Conservation (phyloP, 2,888 invertebrate genomes). For the Zaprionus bogoriensis region DNA sequence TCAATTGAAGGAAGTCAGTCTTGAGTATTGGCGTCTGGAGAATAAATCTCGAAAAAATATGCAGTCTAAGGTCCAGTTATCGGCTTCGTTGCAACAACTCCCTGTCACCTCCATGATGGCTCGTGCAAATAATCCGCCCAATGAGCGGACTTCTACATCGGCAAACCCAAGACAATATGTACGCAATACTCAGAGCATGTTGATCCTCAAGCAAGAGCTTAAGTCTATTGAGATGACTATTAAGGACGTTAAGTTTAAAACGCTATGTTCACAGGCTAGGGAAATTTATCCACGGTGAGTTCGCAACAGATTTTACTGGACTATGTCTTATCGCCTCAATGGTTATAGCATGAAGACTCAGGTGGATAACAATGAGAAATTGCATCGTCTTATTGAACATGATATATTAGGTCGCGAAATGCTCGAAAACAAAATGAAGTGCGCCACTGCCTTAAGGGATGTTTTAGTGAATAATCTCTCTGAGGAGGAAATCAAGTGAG, state of each 20-base stretch:
- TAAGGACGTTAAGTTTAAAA: conserved; percentile 80
- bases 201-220: conserved; percentile 71
- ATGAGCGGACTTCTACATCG: conserved; percentile 17
- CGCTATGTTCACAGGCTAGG: conserved; percentile 78
- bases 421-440: conserved; percentile 69
- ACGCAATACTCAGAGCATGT: conserved; percentile 81
- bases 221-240: conserved; percentile 79
- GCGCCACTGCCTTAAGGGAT: conserved; percentile 72
- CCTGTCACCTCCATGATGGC: too few relatives aligned
- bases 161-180: conserved; percentile 75
- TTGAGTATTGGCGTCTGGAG: conserved; percentile 75
- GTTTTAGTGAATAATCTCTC: conserved; percentile 78
- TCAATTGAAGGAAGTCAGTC: conserved; percentile 71
- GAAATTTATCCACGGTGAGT: conserved; percentile 80
- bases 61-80: conserved; percentile 65
- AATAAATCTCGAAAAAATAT: conserved; percentile 71
- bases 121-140: conserved; percentile 20
- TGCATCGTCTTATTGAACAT: conserved; percentile 73
- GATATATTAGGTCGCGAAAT: conserved; percentile 71
- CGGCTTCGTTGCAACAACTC: conserved; percentile 61
- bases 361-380: conserved; percentile 76
- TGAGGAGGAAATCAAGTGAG: conserved; percentile 78
- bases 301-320: rapidly evolving
- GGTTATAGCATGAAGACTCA: conserved; percentile 77
- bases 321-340: too few relatives aligned